Base-by-base conservation (phyloP, 2,113 vertebrate genomes). In the Saguinus midas region DNA sequence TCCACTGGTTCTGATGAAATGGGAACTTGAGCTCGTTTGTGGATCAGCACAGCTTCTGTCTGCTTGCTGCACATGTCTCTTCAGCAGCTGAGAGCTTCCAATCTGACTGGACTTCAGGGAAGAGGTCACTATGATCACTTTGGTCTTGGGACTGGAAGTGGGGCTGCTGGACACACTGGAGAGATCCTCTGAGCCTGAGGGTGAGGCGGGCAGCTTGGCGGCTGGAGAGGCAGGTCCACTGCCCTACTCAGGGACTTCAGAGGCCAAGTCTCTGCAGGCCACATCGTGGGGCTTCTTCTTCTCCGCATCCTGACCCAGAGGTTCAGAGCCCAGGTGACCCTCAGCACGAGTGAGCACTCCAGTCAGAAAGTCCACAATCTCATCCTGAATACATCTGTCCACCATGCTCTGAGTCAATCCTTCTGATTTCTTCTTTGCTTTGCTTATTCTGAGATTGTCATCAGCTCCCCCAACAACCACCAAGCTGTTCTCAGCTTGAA, bases 341-440 rank as follows among this genome's bases (percentile, higher is more conserved):
- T 99, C 99, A 0, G 99, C 95, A 3, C 99, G 99, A 3, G 99
- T 99, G 37, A 99, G 99, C 92, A 99, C 99, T 0, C 99, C 99
- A 0, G 99, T 99, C 97, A 99, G 98, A 97, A 99, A 99, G 96
- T 99, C 99, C 1, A 99, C 99, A 0, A 99, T 99, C 98, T 99
- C 99, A 85, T 99, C 99, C 99, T 99, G 99, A 98, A 99, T 99
- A 96, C 99, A 99, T 87, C 99, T 99, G 97, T 99, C 99, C 97
- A 99, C 99, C 99, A 99, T 99, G 50, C 99, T 99, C 98, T 99
- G 99, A 0, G 99, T 99, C 95, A 99, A 97, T 4, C 99, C 99
- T 96, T 99, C 99, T 0, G 99, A 96, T 94, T 99, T 99, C 99
- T 99, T 99, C 98, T 99, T 99, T 90, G 99, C 98, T 96, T 99